Evolutionary conservation across 2,113 vertebrate species (phyloP).

Genomic region (Upupa epops): DNA sequence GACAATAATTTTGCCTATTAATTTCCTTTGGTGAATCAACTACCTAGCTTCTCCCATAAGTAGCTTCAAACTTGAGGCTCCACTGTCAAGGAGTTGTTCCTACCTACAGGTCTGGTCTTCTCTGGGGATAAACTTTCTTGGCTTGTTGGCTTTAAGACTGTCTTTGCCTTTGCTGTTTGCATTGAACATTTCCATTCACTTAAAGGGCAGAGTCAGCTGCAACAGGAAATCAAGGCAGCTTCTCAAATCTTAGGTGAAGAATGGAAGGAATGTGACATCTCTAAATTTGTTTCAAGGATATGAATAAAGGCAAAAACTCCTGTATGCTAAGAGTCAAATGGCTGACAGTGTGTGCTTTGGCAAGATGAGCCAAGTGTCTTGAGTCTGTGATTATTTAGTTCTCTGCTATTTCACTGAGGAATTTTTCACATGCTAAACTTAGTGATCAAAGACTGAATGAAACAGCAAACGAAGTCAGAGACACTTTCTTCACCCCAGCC

Average conservation of each 20-base stretch:
- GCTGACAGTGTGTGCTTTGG: constrained; percentile 2
- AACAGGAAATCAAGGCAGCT: constrained; percentile 65
- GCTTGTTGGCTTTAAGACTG: neutral
- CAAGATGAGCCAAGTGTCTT: constrained; percentile 38
- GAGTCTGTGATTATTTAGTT: constrained; percentile 45
- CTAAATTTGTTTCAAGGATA: constrained; percentile 69
- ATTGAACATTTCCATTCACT: constrained; percentile 47
- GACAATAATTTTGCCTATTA: neutral
- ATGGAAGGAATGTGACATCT: constrained; percentile 66
- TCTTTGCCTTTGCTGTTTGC: constrained; percentile 42
- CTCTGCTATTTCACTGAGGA: constrained; percentile 38
- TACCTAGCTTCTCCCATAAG: neutral
- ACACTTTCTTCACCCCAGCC: neutral
- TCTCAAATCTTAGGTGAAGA: constrained; percentile 67
- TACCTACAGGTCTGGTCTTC: neutral
- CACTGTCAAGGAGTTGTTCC: neutral
- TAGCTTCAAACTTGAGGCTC: neutral
- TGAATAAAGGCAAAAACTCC: constrained; percentile 54
- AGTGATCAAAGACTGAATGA: constrained; percentile 56
- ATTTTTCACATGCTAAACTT: constrained; percentile 49
- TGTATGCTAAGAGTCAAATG: neutral
- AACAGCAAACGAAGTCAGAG: constrained; percentile 25
- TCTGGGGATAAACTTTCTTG: neutral
- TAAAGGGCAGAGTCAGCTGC: constrained; percentile 70
- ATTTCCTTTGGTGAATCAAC: neutral